phyloP scores from a whole-genome alignment of 2,113 vertebrate genomes.

The Mionectes macconnelli region DNA sequence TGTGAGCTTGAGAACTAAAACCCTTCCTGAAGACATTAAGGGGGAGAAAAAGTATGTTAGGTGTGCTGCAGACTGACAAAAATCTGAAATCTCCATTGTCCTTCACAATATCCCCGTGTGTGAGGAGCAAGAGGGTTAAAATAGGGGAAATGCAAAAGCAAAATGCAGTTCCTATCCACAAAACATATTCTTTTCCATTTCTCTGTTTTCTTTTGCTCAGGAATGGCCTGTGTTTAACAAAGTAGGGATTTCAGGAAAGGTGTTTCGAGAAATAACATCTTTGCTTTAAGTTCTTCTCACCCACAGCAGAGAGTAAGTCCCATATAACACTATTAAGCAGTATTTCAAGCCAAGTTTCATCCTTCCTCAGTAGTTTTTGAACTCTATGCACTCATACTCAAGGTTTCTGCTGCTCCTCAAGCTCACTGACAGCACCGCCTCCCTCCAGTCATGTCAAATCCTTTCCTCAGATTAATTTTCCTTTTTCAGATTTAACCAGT shows the following conservation, averaged over 20 bases:
- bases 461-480: background rate
- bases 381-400: background rate
- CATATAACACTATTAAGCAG: background rate
- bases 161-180: background rate
- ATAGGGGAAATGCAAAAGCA: background rate
- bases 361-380: background rate
- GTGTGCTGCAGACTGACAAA: background rate
- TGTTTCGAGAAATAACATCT: background rate
- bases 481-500: background rate
- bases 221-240: background rate
- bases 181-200: background rate
- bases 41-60: background rate
- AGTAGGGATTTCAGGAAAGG: background rate
- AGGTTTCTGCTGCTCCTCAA: background rate
- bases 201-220: background rate
- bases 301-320: background rate
- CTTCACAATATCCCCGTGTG: background rate
- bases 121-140: background rate
- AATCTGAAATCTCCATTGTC: background rate
- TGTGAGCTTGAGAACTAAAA: background rate
- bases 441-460: background rate
- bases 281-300: background rate
- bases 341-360: background rate
- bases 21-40: background rate
- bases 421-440: background rate